Percentiles rank a stretch among this genome's conserved stretches.
These are phyloP conservation scores for Gadopsis marmoratus DNA, from an alignment of 2,797 vertebrate species.

Conservation along the genomic window DNA sequence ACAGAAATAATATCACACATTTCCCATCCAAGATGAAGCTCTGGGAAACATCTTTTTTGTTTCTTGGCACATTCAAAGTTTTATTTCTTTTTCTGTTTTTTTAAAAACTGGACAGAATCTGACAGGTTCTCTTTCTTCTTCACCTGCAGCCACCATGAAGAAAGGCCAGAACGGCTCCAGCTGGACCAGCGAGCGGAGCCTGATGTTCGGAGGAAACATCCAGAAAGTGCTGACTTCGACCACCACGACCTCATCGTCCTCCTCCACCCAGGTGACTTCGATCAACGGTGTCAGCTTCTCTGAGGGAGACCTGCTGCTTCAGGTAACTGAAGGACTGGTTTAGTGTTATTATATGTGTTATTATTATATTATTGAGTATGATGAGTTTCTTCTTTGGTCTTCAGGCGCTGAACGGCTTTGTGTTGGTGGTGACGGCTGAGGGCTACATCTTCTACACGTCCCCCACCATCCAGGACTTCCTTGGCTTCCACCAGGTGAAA, in stretches of 20 bases:
- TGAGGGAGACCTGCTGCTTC: slow-evolving; percentile 84
- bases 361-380: not conserved
- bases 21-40: not conserved
- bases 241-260: not conserved
- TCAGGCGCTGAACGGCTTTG: slow-evolving; percentile 88
- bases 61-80: not conserved
- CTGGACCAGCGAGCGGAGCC: slow-evolving; percentile 54
- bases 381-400: not conserved
- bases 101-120: not conserved
- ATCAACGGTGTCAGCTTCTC: slow-evolving; percentile 82
- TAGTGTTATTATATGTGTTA: not conserved
- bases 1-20: not conserved
- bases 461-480: slow-evolving; percentile 87
- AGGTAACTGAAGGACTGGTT: slow-evolving; percentile 53
- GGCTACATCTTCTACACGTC: slow-evolving; percentile 88
- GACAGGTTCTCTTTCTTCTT: not conserved
- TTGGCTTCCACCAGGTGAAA: slow-evolving; percentile 89
- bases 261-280: slow-evolving; percentile 47
- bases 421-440: slow-evolving; percentile 87
- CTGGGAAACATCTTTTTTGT: not conserved
- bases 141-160: slow-evolving; percentile 77
- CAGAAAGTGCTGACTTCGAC: slow-evolving; percentile 26
- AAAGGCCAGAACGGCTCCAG: slow-evolving; percentile 64
- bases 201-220: slow-evolving; percentile 58
- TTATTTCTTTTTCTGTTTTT: not conserved